A percentile compares a stretch with the other conserved stretches of the same genome.
Evolutionary conservation across 2,113 vertebrate genomes (phyloP).

Genomic region (Coptodon bakossiorum): DNA sequence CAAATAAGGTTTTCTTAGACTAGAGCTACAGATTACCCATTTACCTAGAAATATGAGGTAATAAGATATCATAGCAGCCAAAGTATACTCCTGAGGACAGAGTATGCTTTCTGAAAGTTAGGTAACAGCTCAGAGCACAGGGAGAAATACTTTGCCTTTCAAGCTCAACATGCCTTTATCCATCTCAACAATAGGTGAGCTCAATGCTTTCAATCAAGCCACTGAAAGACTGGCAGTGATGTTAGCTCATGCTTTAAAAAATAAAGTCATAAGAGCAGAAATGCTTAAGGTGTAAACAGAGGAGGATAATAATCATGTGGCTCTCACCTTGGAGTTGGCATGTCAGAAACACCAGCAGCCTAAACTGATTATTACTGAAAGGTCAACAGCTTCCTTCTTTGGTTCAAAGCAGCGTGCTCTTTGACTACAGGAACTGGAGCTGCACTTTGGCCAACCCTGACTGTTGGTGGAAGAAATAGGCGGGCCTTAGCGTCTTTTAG

Average conservation of each 20-base stretch:
- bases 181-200: neutral
- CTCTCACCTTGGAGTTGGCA: conserved; percentile 71
- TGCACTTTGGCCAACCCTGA: neutral
- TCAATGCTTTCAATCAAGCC: neutral
- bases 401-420: conserved; percentile 55
- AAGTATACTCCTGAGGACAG: neutral
- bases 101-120: neutral
- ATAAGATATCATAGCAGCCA: neutral
- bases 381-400: neutral
- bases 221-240: neutral
- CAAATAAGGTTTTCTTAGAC: neutral
- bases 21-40: neutral
- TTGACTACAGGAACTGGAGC: conserved; percentile 36
- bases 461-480: conserved; percentile 26
- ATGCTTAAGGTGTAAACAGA: neutral
- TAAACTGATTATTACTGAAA: neutral
- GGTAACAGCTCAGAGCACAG: neutral
- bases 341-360: conserved; percentile 17
- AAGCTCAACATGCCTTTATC: neutral
- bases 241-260: neutral
- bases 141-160: neutral
- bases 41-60: neutral
- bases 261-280: neutral
- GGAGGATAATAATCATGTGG: neutral
- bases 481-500: neutral